Conservation (phyloP, 1,140 invertebrate genomes). For the Orchesella cincta region DNA sequence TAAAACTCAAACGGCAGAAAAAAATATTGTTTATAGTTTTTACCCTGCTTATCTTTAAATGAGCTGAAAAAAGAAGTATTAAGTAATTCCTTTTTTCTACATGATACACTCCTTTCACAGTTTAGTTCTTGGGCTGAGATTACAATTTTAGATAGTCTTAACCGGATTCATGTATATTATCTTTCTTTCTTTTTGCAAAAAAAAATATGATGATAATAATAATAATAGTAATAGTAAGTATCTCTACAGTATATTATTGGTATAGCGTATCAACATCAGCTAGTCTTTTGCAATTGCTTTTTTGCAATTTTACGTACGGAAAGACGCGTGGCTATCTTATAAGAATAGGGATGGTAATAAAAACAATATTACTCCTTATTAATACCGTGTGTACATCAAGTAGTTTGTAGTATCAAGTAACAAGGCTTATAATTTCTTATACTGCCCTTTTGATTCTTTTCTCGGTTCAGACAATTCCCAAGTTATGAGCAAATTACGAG, state of each 20-base stretch:
- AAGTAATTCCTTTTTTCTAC: constrained; percentile 16
- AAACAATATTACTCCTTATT: constrained; percentile 23
- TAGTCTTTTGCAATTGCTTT: not conserved
- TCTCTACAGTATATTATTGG: not conserved
- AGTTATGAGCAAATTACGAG: not conserved
- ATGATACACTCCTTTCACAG: constrained; percentile 13
- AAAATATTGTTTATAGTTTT: constrained; percentile 3
- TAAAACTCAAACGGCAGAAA: too few relatives aligned
- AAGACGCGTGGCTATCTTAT: constrained; percentile 13
- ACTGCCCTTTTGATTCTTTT: not conserved
- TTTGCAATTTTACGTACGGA: not conserved
- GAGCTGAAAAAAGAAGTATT: constrained; percentile 11
- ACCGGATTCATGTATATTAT: constrained; percentile 14
- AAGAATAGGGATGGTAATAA: not conserved
- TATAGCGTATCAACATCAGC: not conserved
- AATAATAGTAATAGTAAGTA: not conserved
- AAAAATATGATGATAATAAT: too few relatives aligned
- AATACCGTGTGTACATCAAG: not conserved
- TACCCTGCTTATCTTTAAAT: constrained; percentile 12
- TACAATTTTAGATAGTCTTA: constrained; percentile 10
- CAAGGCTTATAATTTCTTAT: not conserved
- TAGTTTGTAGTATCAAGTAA: not conserved
- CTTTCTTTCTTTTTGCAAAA: not conserved
- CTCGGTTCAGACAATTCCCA: too few relatives aligned
- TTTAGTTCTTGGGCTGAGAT: constrained; percentile 13